Base-by-base conservation (phyloP, 1,140 invertebrate genomes). In the Ceratina japonica region DNA sequence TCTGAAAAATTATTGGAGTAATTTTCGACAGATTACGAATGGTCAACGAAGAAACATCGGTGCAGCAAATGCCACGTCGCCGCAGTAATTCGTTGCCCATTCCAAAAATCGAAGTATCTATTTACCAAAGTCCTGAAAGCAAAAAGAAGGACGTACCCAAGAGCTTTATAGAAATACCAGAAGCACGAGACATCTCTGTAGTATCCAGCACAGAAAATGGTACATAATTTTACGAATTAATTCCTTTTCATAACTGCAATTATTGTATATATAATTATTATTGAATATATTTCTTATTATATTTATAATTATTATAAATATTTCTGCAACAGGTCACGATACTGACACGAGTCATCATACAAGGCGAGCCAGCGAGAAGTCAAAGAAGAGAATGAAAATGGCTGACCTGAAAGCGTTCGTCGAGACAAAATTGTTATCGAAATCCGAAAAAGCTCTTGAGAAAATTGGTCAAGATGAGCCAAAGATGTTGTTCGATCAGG, bases 71-170 rank as follows among this genome's bases (percentile, higher is more conserved):
- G 81, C 96, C 95, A 3, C 92, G 97, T 72, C 95, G 96, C 87
- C 93, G 98, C 69, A 98, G 98, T 85, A 98, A 97, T 89, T 99
- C 98, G 0, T 92, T 99, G 63, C 98, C 98, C 0, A 98, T 98
- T 90, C 97, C 97, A 13, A 98, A 98, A 93, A 97, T 98, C 62
- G 96, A 98, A 91, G 95, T 98, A 4, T 97, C 97, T 0, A 93
- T 97, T 68, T 97, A 97, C 89, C 96, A 97, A 86, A 96, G 94
- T 82, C 94, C 95, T 0, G 95, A 96, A 61, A 94, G 93, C 22
- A 95, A 95, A 79, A 94, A 93, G 72, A 95, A 94, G 86, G 95
- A 96, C 66, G 94, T 94, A 3, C 90, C 94, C 3, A 96, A 96
- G 89, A 96, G 96, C 85, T 95, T 96, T 80, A 96, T 96, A 63